Percentiles rank a stretch among this genome's conserved stretches.
Evolutionary conservation across 2,888 invertebrate species (phyloP).

Genomic region (Fragum sueziense): DNA sequence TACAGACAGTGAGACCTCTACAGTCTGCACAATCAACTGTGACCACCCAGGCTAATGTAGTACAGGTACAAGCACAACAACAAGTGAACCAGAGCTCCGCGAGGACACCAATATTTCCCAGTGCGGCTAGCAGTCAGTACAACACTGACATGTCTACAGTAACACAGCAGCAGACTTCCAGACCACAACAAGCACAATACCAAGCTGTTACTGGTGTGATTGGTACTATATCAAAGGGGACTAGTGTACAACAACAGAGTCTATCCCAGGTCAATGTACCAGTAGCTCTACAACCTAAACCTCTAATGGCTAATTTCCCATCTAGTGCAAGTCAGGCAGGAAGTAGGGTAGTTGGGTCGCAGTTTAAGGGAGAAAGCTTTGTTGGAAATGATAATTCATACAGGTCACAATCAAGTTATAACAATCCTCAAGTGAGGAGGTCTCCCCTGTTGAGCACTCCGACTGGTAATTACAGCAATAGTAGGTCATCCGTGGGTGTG

Average conservation of each 20-base stretch:
- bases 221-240: background rate
- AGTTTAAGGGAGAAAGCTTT: background rate
- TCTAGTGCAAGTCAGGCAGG: background rate
- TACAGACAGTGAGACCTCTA: background rate
- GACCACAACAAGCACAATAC: slow-evolving; percentile 15
- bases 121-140: slow-evolving; percentile 4
- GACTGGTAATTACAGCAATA: too few species aligned
- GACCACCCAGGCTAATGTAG: background rate
- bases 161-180: background rate
- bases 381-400: background rate
- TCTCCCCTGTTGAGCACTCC: background rate
- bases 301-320: background rate
- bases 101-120: background rate
- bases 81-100: background rate
- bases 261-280: background rate
- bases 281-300: background rate
- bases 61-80: background rate
- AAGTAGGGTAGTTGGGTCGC: background rate
- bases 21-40: background rate
- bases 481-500: too few species aligned
- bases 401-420: background rate
- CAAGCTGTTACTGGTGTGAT: slow-evolving; percentile 32
- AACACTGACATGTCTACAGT: background rate
- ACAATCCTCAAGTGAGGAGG: background rate
- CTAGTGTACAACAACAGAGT: background rate